A percentile compares a stretch with the other conserved stretches of the same genome.
phyloP scores from a whole-genome alignment of 2,113 vertebrate species.

The Vulpes vulpes region DNA sequence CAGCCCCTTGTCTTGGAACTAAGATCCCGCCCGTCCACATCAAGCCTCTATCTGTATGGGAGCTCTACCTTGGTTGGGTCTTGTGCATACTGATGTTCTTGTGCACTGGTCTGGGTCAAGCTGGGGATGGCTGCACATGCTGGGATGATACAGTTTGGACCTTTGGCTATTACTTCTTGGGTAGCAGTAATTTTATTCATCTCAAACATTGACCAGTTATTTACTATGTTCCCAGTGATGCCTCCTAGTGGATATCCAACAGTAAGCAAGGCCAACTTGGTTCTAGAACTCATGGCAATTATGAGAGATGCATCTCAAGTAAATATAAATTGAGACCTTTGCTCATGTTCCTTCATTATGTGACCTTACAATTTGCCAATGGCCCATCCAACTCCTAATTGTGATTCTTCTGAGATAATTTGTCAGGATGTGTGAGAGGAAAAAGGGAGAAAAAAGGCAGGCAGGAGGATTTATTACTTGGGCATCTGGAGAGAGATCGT shows the following conservation, averaged over 20 bases:
- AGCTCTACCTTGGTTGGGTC: background rate
- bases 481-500: background rate
- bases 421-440: background rate
- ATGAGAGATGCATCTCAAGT: background rate
- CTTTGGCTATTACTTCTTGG: background rate
- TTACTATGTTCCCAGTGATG: background rate
- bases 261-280: background rate
- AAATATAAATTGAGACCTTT: background rate
- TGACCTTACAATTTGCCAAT: background rate
- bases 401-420: background rate
- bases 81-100: background rate
- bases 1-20: rapidly evolving
- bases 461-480: background rate
- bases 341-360: no score
- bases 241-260: background rate
- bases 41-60: background rate
- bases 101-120: background rate
- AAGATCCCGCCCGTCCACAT: background rate
- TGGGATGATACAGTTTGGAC: background rate
- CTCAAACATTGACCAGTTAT: background rate
- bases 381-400: background rate
- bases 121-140: background rate
- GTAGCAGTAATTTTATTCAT: background rate
- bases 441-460: background rate
- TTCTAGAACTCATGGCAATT: background rate